phyloP scores from a whole-genome alignment of 2,888 invertebrate species.

The Perithous albicinctus region DNA sequence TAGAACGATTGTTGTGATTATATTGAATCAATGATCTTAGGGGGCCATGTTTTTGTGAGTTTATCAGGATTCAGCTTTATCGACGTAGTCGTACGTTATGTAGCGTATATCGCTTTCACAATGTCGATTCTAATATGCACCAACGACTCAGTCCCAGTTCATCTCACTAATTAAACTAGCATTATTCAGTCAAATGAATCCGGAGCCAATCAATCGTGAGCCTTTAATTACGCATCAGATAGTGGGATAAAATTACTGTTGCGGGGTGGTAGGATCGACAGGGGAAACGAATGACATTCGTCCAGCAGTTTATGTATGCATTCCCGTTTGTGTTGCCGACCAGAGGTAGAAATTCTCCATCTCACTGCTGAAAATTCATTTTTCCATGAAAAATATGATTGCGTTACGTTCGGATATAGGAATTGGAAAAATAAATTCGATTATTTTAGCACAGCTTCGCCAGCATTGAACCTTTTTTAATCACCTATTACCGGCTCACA shows the following conservation, averaged over 20 bases:
- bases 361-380: neutral
- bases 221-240: slow-evolving; percentile 69
- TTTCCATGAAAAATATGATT: slow-evolving; percentile 9
- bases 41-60: neutral
- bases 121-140: slow-evolving; percentile 69
- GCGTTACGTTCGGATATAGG: neutral
- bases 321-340: neutral
- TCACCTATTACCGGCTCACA: neutral
- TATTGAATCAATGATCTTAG: neutral
- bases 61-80: neutral
- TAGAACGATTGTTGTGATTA: too few relatives aligned
- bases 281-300: slow-evolving; percentile 24
- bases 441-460: neutral
- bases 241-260: slow-evolving; percentile 54
- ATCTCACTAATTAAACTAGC: slow-evolving; percentile 75
- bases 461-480: neutral
- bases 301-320: neutral
- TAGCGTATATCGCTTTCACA: slow-evolving; percentile 9
- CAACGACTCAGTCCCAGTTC: slow-evolving; percentile 66
- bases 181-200: slow-evolving; percentile 75
- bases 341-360: neutral
- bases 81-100: neutral
- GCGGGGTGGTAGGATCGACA: neutral
- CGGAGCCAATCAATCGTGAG: slow-evolving; percentile 70
- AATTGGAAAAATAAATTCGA: slow-evolving; percentile 1